phyloP scores from a whole-genome alignment of 2,888 invertebrate genomes.

The Timema cristinae region DNA sequence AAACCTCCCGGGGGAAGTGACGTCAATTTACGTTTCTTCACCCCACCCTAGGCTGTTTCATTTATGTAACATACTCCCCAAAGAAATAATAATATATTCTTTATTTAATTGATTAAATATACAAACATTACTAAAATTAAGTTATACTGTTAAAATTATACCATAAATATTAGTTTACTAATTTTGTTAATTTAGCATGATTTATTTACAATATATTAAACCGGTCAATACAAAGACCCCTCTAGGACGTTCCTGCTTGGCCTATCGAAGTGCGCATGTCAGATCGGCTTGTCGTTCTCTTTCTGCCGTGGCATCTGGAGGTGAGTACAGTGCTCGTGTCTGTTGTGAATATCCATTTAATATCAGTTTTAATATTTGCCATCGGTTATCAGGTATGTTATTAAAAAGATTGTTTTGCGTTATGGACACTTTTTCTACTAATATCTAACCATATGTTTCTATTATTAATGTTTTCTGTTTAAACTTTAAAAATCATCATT shows the following conservation, averaged over 20 bases:
- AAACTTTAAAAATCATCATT: too few relatives aligned
- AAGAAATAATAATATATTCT: not conserved
- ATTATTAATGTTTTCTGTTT: too few relatives aligned
- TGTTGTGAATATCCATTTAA: conserved; percentile 20
- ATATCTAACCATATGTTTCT: conserved; percentile 12
- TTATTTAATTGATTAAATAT: not conserved
- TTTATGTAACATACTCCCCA: not conserved
- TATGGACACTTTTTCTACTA: not conserved
- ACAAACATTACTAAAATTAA: not conserved
- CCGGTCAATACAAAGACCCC: conserved; percentile 23
- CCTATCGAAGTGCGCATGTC: conserved; percentile 35
- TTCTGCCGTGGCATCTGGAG: conserved; percentile 42
- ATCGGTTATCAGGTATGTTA: conserved; percentile 21
- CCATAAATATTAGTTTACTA: too few relatives aligned
- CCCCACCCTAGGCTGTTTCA: conserved; percentile 5
- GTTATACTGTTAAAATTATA: not conserved
- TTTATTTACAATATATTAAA: not conserved
- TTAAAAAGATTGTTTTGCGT: not conserved
- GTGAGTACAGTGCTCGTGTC: conserved; percentile 37
- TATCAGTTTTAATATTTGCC: conserved; percentile 16
- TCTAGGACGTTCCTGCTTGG: conserved; percentile 14
- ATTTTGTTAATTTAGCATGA: too few relatives aligned
- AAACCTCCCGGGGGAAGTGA: not conserved
- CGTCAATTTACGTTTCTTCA: not conserved
- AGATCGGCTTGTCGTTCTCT: conserved; percentile 39